Base-by-base conservation (phyloP, 2,113 vertebrate genomes). In the Mellivora capensis region DNA sequence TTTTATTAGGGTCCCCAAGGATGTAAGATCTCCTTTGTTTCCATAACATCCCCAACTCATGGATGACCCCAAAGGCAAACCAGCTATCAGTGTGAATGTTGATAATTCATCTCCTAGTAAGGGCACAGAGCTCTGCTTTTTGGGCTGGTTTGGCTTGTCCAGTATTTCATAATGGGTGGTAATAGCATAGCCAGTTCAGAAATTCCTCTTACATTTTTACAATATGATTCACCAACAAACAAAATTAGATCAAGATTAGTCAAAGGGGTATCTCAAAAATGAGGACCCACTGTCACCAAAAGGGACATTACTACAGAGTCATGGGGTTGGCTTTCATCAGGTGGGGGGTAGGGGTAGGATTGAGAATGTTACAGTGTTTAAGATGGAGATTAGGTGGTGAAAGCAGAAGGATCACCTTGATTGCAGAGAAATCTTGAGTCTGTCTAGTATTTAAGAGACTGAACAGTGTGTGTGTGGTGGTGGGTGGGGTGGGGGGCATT, bases 401-500 rank as follows among this genome's bases (percentile, higher is more conserved):
- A 67, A 67, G 64, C 64, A n/a, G 64, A 67, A 67, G 64, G 64
- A 18, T 17, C 15, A n/a, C 64, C 64, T 67, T 34, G 14, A 17
- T 34, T 67, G 64, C 31, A 67, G 64, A 67, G 64, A n/a, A 67
- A 67, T 9, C 15, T 67, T 67, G 15, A 67, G 64, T 18, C 64
- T 1, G 6, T n/a, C 34, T 34, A 7, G 31, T 18, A 34, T 34
- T 8, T 18, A 67, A 67, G 31, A n/a, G 31, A 67, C 31, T 15
- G 31, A n/a, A 67, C 62, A 18, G 14, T 34, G 64, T 67, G 64
- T 64, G 61, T 64, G 62, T 64, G 14, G 25, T 27, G 31, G 29
- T 17, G 6, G 61, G 27, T 2, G 29, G 29, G 29, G 29, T 0
- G 0, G 2, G 62, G 64, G 15, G 31, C 17, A 54, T n/a, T 67